Base-by-base conservation (phyloP, 1,140 invertebrate species). In the Scaptodrosophila lebanonensis region DNA sequence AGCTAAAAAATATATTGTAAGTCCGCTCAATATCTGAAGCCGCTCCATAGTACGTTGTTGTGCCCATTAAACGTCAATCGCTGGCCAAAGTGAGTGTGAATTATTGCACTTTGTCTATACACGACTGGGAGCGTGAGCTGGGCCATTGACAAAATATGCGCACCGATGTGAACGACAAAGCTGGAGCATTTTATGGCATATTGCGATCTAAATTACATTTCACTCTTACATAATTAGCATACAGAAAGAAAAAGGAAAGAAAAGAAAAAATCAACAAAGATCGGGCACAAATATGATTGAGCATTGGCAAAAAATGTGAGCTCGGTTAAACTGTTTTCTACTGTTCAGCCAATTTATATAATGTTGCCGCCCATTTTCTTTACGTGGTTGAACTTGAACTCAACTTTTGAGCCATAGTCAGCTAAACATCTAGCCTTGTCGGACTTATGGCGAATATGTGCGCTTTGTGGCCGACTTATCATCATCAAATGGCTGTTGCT, bases 101-200 rank as follows among this genome's bases (percentile, higher is more conserved):
- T 79, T 77, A 77, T 77, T 79, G 73, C 73, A 77, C 73, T 77
- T 79, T 73, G 73, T 63, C 65, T 43, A 53, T 51, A 79, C 73
- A 77, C 68, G 75, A 73, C 68, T 53, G 13, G 20, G 13, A n/a
- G 29, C 11, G 12, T 9, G 6, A 15, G 8, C 45, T 15, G 11
- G 22, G 13, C 9, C 45, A 63, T 63, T 63, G 64, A 67, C 64
- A 67, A 64, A 67, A 59, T 63, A 58, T 44, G 48, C 43, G 44
- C 60, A 25, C 60, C 48, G 53, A 67, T 57, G 36, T 66, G 59
- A 59, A 40, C 32, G 15, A 11, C 35, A 18, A 18, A 30, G 38
- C 18, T 36, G 32, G 32, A 49, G 17, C 49, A 45, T 56, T 53
- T 43, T 39, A 54, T 33, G 45, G 30, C 29, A 27, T 52, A 58